Evolutionary conservation across 2,888 invertebrate species (phyloP), one percentile per base, ranked within the genome.

Genomic region (Tinea pellionella): DNA sequence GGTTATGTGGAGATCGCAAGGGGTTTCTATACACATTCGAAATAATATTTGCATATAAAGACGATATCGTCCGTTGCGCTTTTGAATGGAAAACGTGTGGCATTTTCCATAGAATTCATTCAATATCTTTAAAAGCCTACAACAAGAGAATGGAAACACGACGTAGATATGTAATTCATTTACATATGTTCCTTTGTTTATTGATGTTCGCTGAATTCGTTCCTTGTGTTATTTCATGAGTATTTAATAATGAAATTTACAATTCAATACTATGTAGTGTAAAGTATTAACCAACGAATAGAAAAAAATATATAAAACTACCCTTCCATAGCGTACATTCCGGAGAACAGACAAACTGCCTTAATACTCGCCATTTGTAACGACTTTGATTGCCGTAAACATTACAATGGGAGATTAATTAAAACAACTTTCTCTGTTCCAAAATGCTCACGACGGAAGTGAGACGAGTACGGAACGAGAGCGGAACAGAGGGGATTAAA

Each of bases 401-500:
- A 67, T 69, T 68, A 66, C 68, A 70, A 73, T 69, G 68, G 67
- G 73, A 77, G 75, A 78, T 78, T 76, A 77, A 78, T 78, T 77
- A 75, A 70, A 69, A 69, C 72, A 76, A 80, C 78, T 80, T 78
- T 71, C 55, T 37, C 37, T 37, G n/a, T 37, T 37, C 37, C 37
- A 37, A 37, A 37, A 37, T 37, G 37, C 37, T n/a, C 32, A 15
- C 15, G 32, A 13, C 15, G 57, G 32, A 57, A 57, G 57, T 16
- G 57, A 56, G 32, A 55, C 43, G 56, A 41, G 13, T 12, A 11
- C 24, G 69, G 69, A 75, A 77, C 74, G 75, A 71, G 68, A 80
- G 73, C 77, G 77, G 76, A 82, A 78, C 80, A 77, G 77, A 77
- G 78, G 75, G 80, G 85, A 86, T 86, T 86, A 85, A 86, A 86